Evolutionary conservation across 2,888 invertebrate genomes (phyloP).

Genomic region (Meta bourneti): DNA sequence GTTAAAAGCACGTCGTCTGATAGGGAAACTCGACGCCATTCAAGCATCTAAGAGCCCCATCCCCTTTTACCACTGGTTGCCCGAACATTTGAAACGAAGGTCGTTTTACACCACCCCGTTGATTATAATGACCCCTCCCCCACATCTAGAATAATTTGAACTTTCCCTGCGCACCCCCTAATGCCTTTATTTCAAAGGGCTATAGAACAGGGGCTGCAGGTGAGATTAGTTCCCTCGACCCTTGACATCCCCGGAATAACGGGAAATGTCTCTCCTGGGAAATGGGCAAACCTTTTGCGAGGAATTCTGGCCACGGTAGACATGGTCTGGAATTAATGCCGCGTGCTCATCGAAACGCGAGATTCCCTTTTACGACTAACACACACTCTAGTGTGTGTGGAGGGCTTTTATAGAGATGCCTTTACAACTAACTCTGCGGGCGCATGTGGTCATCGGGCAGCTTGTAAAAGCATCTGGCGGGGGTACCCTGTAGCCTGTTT

Average conservation of each 20-base stretch:
- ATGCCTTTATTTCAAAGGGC: slow-evolving; percentile 13
- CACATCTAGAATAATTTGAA: neutral
- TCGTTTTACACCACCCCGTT: slow-evolving; percentile 1
- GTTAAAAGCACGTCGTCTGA: neutral
- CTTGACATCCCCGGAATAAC: slow-evolving; percentile 45
- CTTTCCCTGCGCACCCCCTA: slow-evolving; percentile 1
- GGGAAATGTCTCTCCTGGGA: slow-evolving; percentile 35
- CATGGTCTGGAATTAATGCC: slow-evolving; percentile 40
- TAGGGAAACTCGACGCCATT: neutral
- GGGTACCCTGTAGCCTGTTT: neutral
- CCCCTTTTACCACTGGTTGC: neutral
- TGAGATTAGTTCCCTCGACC: slow-evolving; percentile 46
- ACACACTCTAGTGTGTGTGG: neutral
- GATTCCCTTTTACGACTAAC: neutral
- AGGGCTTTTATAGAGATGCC: neutral
- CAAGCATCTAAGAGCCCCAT: neutral
- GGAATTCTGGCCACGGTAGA: slow-evolving; percentile 9
- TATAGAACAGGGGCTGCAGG: neutral
- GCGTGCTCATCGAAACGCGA: slow-evolving; percentile 1
- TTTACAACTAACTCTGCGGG: neutral
- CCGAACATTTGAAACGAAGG: neutral
- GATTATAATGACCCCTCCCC: slow-evolving; percentile 33
- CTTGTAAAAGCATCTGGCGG: neutral
- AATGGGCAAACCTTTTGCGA: neutral
- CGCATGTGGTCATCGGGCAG: neutral